phyloP scores from a whole-genome alignment of 1,140 invertebrate genomes.

The Neotoxoptera formosana region DNA sequence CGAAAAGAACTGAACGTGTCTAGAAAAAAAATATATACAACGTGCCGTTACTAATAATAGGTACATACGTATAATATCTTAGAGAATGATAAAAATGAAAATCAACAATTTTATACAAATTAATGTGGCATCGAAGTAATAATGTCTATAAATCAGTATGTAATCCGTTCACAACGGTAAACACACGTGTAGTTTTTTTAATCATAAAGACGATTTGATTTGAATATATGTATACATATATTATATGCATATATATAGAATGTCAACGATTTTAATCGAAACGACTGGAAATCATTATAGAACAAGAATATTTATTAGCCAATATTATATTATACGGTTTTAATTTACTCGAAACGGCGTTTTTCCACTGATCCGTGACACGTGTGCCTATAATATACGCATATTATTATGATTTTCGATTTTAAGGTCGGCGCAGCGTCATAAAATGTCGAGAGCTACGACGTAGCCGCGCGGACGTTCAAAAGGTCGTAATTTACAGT shows the following conservation, averaged over 20 bases:
- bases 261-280: slow-evolving; percentile 31
- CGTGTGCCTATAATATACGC: neutral
- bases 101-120: neutral
- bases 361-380: neutral
- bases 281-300: neutral
- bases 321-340: neutral
- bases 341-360: slow-evolving; percentile 17
- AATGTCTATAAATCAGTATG: neutral
- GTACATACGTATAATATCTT: neutral
- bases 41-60: neutral
- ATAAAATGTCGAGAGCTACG: neutral
- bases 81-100: neutral
- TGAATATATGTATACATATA: neutral
- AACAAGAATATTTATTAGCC: neutral
- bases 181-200: neutral
- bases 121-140: neutral
- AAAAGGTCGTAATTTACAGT: slow-evolving; percentile 41
- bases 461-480: slow-evolving; percentile 22
- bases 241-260: neutral
- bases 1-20: neutral
- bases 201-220: slow-evolving; percentile 1
- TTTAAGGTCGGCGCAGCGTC: neutral
- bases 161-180: neutral
- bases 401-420: neutral
- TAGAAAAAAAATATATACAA: neutral